Base-by-base conservation (phyloP, 2,888 invertebrate genomes). In the Celastrina argiolus region DNA sequence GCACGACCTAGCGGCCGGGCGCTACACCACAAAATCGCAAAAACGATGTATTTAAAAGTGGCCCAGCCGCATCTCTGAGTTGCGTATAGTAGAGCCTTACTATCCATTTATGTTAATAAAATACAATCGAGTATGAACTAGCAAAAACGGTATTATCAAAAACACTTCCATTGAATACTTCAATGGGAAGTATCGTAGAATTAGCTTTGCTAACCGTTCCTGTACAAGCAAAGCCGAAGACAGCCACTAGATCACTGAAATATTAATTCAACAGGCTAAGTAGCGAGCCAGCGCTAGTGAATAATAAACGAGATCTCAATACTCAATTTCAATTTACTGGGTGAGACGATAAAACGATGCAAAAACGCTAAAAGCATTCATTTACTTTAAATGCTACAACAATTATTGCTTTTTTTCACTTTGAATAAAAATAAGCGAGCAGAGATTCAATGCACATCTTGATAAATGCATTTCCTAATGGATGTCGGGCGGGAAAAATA, bases 381-480 rank as follows among this genome's bases (percentile, higher is more conserved):
- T 58, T 65, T 58, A 28, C 39, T 58, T 65, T 28, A 65, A 65
- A 65, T 59, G 58, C 22, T 26, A 65, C 65, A 65, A 65, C 65
- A 58, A 58, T 65, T 65, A 65, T 65, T 65, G 42, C 42, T 58
- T 59, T 65, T 39, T 58, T 41, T 58, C 65, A 18, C 65, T 65
- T 65, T 58, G 58, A 65, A 65, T 42, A 41, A 42, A 42, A 65
- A 58, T 31, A 58, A 65, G 31, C 64, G 58, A 42, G 22, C 18
- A 31, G 41, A 39, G 41, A 22, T 59, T 65, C n/a, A 65, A 65
- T 58, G 65, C 65, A n/a, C n/a, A 58, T 65, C 65, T 65, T 65
- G 69, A 71, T 69, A 71, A 71, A 70, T 71, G 72, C 71, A 72
- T 69, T 68, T 67, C 66, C 69, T 68, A 72, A 72, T 72, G 72